Evolutionary conservation across 2,888 invertebrate genomes (phyloP).

Genomic region (Cylloceria caligata): DNA sequence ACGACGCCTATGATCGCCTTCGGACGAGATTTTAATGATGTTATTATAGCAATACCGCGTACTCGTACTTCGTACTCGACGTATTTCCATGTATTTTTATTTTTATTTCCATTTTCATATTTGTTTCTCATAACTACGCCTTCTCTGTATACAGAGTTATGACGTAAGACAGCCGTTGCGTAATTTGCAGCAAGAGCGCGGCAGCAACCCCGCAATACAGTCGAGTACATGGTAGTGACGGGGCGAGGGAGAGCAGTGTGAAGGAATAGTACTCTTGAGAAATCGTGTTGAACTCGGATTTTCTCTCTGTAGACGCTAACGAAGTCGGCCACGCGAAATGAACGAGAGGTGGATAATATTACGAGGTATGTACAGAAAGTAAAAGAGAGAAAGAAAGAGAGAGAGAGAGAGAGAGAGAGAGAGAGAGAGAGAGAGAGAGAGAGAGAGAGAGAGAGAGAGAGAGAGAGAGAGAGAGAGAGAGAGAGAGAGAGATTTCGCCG

Average conservation of each 20-base stretch:
- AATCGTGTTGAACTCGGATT: conserved; percentile 31
- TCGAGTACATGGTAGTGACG: background rate
- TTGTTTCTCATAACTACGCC: conserved; percentile 18
- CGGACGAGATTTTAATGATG: conserved; percentile 11
- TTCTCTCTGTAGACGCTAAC: conserved; percentile 17
- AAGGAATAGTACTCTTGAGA: conserved; percentile 33
- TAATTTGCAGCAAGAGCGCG: conserved; percentile 42
- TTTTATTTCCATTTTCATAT: conserved; percentile 6
- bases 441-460: conserved; percentile 14
- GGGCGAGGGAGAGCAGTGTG: conserved; percentile 2
- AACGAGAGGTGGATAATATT: conserved; percentile 46
- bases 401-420: conserved; percentile 48
- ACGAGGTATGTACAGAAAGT: background rate
- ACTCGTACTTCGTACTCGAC: background rate
- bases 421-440: conserved; percentile 42
- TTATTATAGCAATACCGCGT: conserved; percentile 10
- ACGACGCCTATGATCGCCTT: background rate
- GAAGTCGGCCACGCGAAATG: conserved; percentile 47
- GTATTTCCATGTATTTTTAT: background rate
- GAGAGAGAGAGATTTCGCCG: conserved; percentile 44
- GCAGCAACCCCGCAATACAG: background rate
- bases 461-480: conserved; percentile 39
- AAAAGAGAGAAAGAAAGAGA: conserved; percentile 14
- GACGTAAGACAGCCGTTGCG: conserved; percentile 46
- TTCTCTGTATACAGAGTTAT: background rate